phyloP scores from a whole-genome alignment of 2,113 vertebrate species.

The Oncorhynchus kisutch region DNA sequence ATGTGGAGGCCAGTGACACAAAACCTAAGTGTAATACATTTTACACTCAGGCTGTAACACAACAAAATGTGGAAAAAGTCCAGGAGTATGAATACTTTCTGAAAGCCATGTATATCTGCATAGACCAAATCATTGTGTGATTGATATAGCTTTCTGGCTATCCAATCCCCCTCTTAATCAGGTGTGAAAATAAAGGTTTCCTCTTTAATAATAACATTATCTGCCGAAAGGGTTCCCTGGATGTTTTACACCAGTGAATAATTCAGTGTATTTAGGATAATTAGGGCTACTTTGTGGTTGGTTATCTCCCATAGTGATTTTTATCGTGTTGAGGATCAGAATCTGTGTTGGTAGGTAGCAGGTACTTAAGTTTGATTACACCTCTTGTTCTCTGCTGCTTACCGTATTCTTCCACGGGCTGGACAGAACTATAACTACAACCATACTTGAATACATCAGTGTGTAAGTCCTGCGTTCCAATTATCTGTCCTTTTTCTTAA shows the following conservation, averaged over 20 bases:
- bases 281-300: conserved; percentile 50
- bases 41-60: too few species aligned
- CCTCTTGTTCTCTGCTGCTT: conserved; percentile 14
- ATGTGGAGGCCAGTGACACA: too few species aligned
- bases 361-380: conserved; percentile 45
- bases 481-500: too few species aligned
- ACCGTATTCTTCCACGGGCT: conserved; percentile 52
- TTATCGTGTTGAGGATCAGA: too few species aligned
- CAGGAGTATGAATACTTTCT: too few species aligned
- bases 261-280: conserved; percentile 64
- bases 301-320: conserved; percentile 21
- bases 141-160: background rate
- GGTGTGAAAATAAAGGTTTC: conserved; percentile 28
- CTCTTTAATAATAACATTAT: background rate
- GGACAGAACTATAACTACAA: conserved; percentile 21
- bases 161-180: background rate
- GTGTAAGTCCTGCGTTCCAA: too few species aligned
- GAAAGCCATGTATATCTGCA: background rate
- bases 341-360: conserved; percentile 19
- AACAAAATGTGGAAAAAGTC: too few species aligned
- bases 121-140: background rate
- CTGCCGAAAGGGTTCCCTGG: conserved; percentile 30
- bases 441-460: background rate
- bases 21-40: too few species aligned
- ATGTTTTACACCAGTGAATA: conserved; percentile 63